These are phyloP conservation scores for Saiga tatarica DNA, from an alignment of 2,113 vertebrate species.

Conservation along the genomic window DNA sequence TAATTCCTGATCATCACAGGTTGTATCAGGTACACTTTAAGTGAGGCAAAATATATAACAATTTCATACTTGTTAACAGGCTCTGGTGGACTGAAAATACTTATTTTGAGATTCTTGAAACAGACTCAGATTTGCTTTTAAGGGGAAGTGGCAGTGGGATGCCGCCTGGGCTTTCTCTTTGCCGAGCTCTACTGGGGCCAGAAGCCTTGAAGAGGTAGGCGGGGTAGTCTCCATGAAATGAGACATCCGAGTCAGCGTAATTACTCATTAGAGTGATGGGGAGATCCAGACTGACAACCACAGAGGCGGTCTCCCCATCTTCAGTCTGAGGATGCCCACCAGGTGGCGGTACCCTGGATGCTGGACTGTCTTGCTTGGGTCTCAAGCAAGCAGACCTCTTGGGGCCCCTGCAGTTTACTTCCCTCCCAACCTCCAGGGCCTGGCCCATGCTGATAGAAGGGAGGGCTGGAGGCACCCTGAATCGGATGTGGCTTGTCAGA, in stretches of 20 bases:
- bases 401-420: background rate
- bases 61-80: background rate
- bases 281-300: background rate
- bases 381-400: background rate
- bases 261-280: background rate
- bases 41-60: background rate
- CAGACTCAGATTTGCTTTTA: background rate
- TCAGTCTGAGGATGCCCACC: no score
- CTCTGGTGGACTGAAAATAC: background rate
- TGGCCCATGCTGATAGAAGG: background rate
- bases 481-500: background rate
- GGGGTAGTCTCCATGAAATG: accelerated
- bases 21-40: background rate
- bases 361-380: background rate
- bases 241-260: background rate
- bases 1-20: background rate
- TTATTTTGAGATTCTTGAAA: conserved; percentile 28
- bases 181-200: background rate
- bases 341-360: accelerated
- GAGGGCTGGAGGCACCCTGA: background rate
- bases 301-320: background rate
- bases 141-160: no score
- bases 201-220: background rate
- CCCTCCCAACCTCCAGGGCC: background rate
- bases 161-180: background rate